phyloP scores from a whole-genome alignment of 2,113 vertebrate genomes.

The Burhinus oedicnemus region DNA sequence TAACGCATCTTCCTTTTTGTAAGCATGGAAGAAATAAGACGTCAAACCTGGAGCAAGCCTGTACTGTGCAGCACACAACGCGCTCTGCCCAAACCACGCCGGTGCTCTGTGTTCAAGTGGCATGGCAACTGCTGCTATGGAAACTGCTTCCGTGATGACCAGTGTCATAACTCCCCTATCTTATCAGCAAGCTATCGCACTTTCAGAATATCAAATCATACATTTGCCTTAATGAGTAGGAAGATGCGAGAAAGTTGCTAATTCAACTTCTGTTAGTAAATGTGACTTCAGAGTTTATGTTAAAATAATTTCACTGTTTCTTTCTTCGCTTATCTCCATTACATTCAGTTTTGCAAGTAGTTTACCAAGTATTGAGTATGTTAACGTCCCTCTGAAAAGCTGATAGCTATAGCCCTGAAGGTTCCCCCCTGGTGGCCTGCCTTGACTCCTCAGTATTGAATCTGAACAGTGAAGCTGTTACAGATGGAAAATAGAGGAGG shows the following conservation, averaged over 20 bases:
- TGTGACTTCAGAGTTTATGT: not conserved
- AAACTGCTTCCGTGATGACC: not conserved
- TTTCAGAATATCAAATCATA: not conserved
- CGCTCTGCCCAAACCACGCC: accelerated
- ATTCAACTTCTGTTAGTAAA: not conserved
- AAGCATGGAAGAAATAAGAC: not conserved
- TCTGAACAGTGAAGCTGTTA: not conserved
- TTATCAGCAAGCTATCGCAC: not conserved
- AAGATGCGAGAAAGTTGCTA: not conserved
- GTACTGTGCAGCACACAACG: accelerated
- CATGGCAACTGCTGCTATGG: not conserved
- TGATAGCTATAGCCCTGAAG: not conserved
- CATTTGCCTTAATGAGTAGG: not conserved
- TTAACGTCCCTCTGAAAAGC: not conserved
- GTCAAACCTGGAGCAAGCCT: not conserved
- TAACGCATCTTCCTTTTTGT: not conserved
- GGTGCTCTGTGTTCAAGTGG: not conserved
- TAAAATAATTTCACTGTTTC: not conserved
- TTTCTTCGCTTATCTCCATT: not conserved
- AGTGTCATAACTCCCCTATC: not conserved
- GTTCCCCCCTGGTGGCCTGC: accelerated
- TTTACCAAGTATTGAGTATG: not conserved
- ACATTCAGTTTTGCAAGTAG: not conserved
- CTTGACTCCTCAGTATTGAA: not conserved
- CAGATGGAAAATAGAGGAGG: not conserved